Evolutionary conservation across 2,888 invertebrate species (phyloP), one percentile per base, ranked within the genome.

Genomic region (Spatulosminthurus flaviceps): DNA sequence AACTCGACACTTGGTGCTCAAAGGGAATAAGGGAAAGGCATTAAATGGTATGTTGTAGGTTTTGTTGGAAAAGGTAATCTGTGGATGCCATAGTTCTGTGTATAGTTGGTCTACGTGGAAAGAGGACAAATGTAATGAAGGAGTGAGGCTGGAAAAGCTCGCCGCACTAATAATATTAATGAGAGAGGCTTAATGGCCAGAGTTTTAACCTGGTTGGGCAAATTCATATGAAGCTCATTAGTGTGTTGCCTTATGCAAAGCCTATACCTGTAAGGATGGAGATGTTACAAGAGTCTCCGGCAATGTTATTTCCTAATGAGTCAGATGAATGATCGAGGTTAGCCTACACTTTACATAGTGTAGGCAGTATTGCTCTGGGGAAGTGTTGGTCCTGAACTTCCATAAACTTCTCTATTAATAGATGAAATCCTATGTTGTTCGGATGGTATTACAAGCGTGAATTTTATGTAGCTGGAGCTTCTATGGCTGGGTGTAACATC

Each of bases 121-220:
- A n/a, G n/a, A n/a, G n/a, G n/a, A n/a, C n/a, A n/a, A n/a, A n/a
- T n/a, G n/a, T n/a, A n/a, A n/a, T n/a, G n/a, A n/a, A n/a, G n/a
- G n/a, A n/a, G n/a, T n/a, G n/a, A n/a, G n/a, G n/a, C n/a, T n/a
- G n/a, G n/a, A 51, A 51, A 13, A 51, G 51, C 51, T 51, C 16
- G 1, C 19, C 16, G 7, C 2, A 51, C 16, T 51, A 51, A 51
- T 16, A 51, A 51, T 51, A 51, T 51, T 51, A 51, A 51, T 51
- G 51, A 51, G 51, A n/a, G n/a, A 51, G 7, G 5, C 51, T 51
- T 11, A 51, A 51, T n/a, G 16, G 51, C n/a, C 16, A 51, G 9
- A 51, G 51, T 51, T 51, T 51, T 51, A 51, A 51, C 51, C 51
- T 51, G 51, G 51, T 51, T 51, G 51, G 51, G 51, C n/a, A 51